Percentiles rank a stretch among this genome's conserved stretches.
phyloP scores from a whole-genome alignment of 1,140 invertebrate species.

The Cotesia chilonis region DNA sequence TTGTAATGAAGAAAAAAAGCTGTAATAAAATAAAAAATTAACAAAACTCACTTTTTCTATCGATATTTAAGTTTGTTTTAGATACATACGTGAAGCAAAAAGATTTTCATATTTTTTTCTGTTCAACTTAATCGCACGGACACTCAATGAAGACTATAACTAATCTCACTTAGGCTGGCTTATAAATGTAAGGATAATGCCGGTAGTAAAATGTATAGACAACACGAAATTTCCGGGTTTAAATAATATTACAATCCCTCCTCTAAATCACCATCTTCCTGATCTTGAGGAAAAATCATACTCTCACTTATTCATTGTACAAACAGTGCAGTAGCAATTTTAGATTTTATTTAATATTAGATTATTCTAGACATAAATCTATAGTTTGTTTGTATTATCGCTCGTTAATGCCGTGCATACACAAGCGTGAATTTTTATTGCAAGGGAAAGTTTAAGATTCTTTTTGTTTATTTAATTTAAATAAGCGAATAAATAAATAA shows the following conservation, averaged over 20 bases:
- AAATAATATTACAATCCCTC: neutral
- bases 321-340: too few relatives aligned
- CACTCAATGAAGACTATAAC: constrained; percentile 29
- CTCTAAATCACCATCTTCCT: too few relatives aligned
- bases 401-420: constrained; percentile 7
- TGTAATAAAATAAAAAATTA: neutral
- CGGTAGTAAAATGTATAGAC: constrained; percentile 16
- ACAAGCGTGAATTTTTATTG: constrained; percentile 10
- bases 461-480: neutral
- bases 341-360: too few relatives aligned
- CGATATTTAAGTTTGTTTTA: neutral
- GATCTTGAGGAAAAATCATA: too few relatives aligned
- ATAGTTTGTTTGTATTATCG: too few relatives aligned
- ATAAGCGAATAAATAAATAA: too few relatives aligned
- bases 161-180: constrained; percentile 14
- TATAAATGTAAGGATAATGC: constrained; percentile 34
- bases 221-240: constrained; percentile 29
- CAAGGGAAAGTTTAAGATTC: constrained; percentile 33
- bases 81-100: constrained; percentile 17
- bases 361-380: constrained; percentile 2
- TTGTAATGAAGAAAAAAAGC: constrained; percentile 11
- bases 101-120: constrained; percentile 10
- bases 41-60: neutral
- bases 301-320: too few relatives aligned
- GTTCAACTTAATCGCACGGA: neutral